These are phyloP conservation scores for Tetranychus truncatus DNA, from an alignment of 2,888 invertebrate species.

Conservation along the genomic window DNA sequence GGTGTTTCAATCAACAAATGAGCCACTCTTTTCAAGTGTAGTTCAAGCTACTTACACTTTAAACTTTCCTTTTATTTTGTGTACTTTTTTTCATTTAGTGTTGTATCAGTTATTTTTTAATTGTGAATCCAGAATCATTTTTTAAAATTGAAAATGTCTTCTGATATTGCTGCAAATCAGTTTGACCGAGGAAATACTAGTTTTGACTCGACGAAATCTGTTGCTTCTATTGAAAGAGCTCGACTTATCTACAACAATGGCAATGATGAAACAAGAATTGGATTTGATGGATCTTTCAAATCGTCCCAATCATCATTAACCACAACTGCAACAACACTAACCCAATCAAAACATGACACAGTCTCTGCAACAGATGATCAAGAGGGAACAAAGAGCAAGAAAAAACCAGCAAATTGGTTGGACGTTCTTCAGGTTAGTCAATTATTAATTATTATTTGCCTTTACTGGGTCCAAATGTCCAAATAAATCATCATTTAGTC, in stretches of 20 bases:
- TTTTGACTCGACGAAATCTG: neutral
- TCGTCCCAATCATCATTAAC: neutral
- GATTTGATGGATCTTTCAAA: neutral
- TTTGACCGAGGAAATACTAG: neutral
- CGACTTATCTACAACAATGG: neutral
- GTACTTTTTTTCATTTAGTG: no score
- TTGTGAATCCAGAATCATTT: no score
- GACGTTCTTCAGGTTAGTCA: neutral
- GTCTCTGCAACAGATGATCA: neutral
- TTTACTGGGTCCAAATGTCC: neutral
- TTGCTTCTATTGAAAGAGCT: neutral
- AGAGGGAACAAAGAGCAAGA: neutral
- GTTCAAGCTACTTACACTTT: neutral
- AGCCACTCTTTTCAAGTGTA: neutral
- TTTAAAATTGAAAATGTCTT: neutral
- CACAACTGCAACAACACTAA: no score
- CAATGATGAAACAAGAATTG: neutral
- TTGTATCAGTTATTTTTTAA: no score
- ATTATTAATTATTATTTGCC: neutral
- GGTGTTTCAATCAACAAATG: neutral
- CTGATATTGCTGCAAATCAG: neutral
- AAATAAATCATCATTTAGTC: neutral
- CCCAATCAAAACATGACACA: neutral
- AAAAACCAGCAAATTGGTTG: slow-evolving; percentile 7
- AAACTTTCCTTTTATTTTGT: neutral